Evolutionary conservation across 2,797 vertebrate genomes (phyloP).

Genomic region (Lates japonicus): DNA sequence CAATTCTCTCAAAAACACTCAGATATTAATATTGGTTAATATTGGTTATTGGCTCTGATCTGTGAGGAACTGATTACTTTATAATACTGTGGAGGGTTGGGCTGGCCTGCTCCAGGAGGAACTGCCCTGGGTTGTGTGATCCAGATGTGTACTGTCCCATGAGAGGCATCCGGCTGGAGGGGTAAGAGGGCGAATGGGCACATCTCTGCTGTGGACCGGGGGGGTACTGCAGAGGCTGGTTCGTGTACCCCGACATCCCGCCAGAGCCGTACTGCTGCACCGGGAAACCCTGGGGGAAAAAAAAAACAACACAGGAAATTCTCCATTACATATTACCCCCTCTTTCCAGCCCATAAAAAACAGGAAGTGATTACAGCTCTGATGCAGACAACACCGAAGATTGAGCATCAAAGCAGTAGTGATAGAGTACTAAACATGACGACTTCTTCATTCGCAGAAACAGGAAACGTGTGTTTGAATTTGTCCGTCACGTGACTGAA

Average conservation of each 20-base stretch:
- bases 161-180: constrained; percentile 89
- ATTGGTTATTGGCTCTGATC: background rate
- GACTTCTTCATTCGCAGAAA: too few relatives aligned
- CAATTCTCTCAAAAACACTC: background rate
- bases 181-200: constrained; percentile 90
- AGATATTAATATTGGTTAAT: background rate
- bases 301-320: background rate
- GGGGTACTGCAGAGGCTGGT: constrained; percentile 91
- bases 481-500: too few relatives aligned
- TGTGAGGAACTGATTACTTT: constrained; percentile 46
- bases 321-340: too few relatives aligned
- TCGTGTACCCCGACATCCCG: constrained; percentile 83
- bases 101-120: constrained; percentile 85
- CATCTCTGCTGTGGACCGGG: constrained; percentile 89
- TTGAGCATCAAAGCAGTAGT: too few relatives aligned
- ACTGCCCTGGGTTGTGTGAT: constrained; percentile 86
- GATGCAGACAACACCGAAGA: too few relatives aligned
- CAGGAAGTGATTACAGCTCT: too few relatives aligned
- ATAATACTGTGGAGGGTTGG: constrained; percentile 86
- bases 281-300: constrained; percentile 77
- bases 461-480: too few relatives aligned
- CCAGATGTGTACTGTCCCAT: constrained; percentile 88
- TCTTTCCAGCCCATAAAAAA: too few relatives aligned
- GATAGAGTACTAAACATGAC: too few relatives aligned
- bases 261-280: constrained; percentile 83